phyloP scores from a whole-genome alignment of 2,888 invertebrate genomes.

The Acleris emargana region DNA sequence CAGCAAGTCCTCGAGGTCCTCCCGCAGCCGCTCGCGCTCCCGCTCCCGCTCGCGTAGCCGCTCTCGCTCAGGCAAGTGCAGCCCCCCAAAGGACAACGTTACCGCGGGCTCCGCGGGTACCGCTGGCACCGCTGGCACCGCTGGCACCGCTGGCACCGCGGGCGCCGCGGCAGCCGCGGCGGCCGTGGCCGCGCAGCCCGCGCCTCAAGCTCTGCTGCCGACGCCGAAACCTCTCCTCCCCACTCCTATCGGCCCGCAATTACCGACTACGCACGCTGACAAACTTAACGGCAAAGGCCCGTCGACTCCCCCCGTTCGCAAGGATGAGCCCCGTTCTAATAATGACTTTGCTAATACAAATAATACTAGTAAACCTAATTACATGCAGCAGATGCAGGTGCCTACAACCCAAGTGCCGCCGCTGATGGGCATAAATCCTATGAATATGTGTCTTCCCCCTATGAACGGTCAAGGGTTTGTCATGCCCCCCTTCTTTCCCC shows the following conservation, averaged over 20 bases:
- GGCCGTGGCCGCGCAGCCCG: conserved; percentile 46
- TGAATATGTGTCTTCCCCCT: conserved; percentile 70
- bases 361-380: conserved; percentile 45
- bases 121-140: conserved; percentile 50
- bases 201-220: conserved; percentile 55
- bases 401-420: conserved; percentile 64
- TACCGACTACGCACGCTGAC: conserved; percentile 51
- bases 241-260: conserved; percentile 66
- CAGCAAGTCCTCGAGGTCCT: conserved; percentile 73
- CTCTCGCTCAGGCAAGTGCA: conserved; percentile 83
- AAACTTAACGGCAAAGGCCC: conserved; percentile 53
- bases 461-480: conserved; percentile 65
- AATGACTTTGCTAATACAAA: conserved; percentile 41
- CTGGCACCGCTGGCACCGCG: conserved; percentile 49
- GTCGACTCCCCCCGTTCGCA: conserved; percentile 49
- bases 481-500: conserved; percentile 70
- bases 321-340: conserved; percentile 41
- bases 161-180: conserved; percentile 53
- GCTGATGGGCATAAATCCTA: conserved; percentile 70
- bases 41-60: conserved; percentile 62
- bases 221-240: conserved; percentile 57
- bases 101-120: conserved; percentile 58
- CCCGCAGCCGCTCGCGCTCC: conserved; percentile 48
- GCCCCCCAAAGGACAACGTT: conserved; percentile 66
- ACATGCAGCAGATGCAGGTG: conserved; percentile 46